These are phyloP conservation scores for Volucella inflata DNA, from an alignment of 2,888 invertebrate genomes.

Conservation along the genomic window DNA sequence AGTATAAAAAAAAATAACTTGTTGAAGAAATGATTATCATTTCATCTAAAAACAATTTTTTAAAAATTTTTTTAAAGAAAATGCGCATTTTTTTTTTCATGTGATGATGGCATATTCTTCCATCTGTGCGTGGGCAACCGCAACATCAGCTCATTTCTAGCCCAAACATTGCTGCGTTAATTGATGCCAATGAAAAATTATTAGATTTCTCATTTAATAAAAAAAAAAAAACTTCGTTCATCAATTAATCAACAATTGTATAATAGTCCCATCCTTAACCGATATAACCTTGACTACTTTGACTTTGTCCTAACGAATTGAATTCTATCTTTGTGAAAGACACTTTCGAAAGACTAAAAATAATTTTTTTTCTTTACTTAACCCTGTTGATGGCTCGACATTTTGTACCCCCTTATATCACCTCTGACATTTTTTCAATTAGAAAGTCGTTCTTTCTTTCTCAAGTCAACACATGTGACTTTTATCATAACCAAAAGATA, in stretches of 20 bases:
- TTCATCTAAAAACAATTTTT: no score
- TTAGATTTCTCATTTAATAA: constrained; percentile 12
- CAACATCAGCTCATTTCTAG: not conserved
- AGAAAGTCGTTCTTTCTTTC: constrained; percentile 9
- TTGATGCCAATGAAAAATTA: constrained; percentile 14
- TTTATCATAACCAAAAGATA: constrained; percentile 26
- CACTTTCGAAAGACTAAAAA: constrained; percentile 22
- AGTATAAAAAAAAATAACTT: no score
- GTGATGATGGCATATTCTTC: not conserved
- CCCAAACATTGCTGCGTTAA: not conserved
- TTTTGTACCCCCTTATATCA: no score
- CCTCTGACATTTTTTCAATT: constrained; percentile 7
- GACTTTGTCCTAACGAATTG: constrained; percentile 2
- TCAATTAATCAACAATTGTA: constrained; percentile 16
- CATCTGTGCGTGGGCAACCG: not conserved
- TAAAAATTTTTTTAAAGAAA: no score
- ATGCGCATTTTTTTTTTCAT: not conserved
- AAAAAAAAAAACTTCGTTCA: constrained; percentile 5
- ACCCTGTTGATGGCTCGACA: no score
- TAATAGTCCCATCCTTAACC: constrained; percentile 3
- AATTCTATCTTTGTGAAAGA: constrained; percentile 13
- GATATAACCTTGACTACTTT: constrained; percentile 33
- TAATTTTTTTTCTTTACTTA: not conserved
- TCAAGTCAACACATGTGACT: constrained; percentile 13
- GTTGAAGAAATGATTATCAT: no score